A percentile compares a stretch with the other conserved stretches of the same genome.
phyloP scores from a whole-genome alignment of 2,113 vertebrate genomes.

The Chloropsis hardwickii region DNA sequence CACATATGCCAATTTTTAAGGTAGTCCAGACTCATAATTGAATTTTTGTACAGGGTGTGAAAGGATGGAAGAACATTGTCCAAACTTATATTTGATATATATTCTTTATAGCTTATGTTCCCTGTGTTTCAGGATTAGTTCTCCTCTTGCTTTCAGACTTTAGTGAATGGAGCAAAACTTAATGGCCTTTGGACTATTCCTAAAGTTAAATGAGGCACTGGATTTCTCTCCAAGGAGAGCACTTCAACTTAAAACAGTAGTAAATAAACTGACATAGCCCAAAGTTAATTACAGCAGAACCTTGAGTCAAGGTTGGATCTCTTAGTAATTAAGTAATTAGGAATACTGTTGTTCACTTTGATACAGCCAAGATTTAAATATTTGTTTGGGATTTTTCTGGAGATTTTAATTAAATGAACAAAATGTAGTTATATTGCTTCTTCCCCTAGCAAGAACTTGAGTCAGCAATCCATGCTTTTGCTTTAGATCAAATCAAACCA shows the following conservation, averaged over 20 bases:
- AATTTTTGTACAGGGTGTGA: background rate
- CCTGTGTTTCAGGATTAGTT: background rate
- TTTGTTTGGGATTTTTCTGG: background rate
- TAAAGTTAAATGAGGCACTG: background rate
- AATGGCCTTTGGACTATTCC: background rate
- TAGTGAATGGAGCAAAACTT: background rate
- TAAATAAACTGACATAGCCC: background rate
- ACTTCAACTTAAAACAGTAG: background rate
- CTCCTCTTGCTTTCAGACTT: background rate
- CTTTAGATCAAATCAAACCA: background rate
- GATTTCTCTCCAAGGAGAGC: background rate
- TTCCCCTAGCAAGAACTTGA: background rate
- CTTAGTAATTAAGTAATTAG: background rate
- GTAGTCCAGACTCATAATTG: background rate
- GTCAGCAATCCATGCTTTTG: background rate
- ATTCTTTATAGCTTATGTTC: background rate
- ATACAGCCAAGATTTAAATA: background rate
- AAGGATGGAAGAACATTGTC: background rate
- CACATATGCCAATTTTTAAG: background rate
- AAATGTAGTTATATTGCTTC: background rate
- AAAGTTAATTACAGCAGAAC: background rate
- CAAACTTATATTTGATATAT: background rate
- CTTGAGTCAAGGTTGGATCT: background rate
- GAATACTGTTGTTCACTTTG: background rate
- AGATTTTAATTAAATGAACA: background rate